Conservation (phyloP, 1,140 invertebrate genomes). For the Sitodiplosis mosellana region DNA sequence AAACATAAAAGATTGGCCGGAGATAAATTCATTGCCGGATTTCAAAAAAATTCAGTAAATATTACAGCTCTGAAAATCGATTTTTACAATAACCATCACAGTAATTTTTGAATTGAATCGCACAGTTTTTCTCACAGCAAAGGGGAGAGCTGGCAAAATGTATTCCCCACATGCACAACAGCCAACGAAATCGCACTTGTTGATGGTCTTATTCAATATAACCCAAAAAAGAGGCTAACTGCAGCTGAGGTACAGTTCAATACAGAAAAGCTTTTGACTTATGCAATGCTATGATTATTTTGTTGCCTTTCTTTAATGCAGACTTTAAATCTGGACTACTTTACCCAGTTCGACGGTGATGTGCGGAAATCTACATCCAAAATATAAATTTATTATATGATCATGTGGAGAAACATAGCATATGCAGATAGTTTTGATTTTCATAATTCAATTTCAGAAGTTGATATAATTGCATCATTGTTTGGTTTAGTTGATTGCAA, state of each 20-base stretch:
- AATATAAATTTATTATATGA: no score
- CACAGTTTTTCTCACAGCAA: conserved; percentile 55
- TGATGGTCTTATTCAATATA: conserved; percentile 62
- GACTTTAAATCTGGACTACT: neutral
- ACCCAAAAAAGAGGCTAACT: conserved; percentile 56
- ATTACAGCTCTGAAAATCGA: neutral
- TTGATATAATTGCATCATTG: no score
- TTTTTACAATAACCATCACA: neutral
- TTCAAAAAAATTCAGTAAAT: conserved; percentile 75
- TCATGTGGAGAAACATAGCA: no score
- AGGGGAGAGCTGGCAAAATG: conserved; percentile 45
- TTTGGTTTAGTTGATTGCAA: no score
- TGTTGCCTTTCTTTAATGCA: neutral
- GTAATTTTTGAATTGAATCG: neutral
- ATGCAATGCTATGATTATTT: neutral
- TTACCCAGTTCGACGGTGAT: no score
- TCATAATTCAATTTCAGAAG: no score
- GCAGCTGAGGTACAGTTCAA: conserved; percentile 49
- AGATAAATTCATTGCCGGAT: conserved; percentile 73
- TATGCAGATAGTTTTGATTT: no score
- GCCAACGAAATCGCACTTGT: conserved; percentile 54
- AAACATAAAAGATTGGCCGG: conserved; percentile 62
- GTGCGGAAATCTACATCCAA: no score
- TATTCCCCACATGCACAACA: conserved; percentile 47
- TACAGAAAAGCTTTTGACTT: neutral